Evolutionary conservation across 2,797 vertebrate species (phyloP), one percentile per base, ranked within the genome.

Genomic region (Delichon dasypus): DNA sequence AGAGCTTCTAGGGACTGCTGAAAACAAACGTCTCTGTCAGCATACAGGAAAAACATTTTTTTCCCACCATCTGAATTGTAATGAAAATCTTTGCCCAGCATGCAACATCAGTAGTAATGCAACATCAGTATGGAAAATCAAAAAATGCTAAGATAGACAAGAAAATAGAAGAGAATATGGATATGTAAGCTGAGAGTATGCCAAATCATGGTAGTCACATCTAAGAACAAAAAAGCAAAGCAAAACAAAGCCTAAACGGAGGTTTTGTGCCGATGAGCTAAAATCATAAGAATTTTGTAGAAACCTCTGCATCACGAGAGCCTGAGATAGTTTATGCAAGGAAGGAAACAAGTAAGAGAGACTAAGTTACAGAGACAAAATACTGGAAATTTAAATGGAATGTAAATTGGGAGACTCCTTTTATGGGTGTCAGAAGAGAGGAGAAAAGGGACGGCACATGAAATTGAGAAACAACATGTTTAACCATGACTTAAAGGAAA

Each of bases 201-300:
- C 38, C 62, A 91, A 55, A 65, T 55, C 61, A 62, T 48, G 20
- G 47, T 26, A 71, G 79, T 51, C 50, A 83, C 47, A 45, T 91
- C 40, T 90, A 85, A 84, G 66, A 88, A 93, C 32, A 88, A 75
- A 57, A 88, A 83, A 88, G 29, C 18, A 85, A 90, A 93, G 23
- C 22, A 78, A 89, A 88, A 30, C 58, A 75, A 85, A 86, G 29
- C 32, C 76, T 60, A 77, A 90, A 67, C 0, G 5, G 38, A 45
- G 26, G 13, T 66, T 95, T 82, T 0, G 0, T 71, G 27, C 40
- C 5, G 2, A 55, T 79, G 53, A 55, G 22, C 47, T 90, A 79
- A 94, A 94, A 87, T 72, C 26, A 57, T 1, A 13, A 88, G 65
- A n/a, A 67, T 85, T 89, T 54, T 38, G 42, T 25, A 48, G 87